A percentile compares a stretch with the other conserved stretches of the same genome.
These are phyloP conservation scores for Merops nubicus DNA, from an alignment of 2,113 vertebrate genomes.

Conservation along the genomic window DNA sequence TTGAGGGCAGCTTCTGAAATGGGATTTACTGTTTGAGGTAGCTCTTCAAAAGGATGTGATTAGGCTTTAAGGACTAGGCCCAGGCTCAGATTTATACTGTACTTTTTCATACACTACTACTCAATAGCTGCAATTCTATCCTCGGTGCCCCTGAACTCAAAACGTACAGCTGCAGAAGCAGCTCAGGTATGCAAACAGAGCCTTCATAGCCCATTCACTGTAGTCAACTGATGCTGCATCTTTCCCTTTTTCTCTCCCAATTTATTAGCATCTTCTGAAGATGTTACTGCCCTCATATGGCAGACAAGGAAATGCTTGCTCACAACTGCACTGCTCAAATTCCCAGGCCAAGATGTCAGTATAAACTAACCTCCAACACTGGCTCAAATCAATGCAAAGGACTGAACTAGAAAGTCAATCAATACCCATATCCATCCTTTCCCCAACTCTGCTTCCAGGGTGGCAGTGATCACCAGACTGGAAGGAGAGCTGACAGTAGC, in stretches of 20 bases:
- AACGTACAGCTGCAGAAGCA: not conserved
- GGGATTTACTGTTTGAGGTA: not conserved
- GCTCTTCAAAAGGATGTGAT: not conserved
- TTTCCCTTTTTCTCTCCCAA: not conserved
- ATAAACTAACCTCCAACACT: not conserved
- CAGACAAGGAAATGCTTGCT: not conserved
- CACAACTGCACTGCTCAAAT: not conserved
- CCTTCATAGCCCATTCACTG: not conserved
- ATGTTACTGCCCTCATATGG: not conserved
- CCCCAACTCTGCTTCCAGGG: not conserved
- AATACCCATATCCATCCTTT: not conserved
- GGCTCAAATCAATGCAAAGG: not conserved
- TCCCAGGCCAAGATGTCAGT: not conserved
- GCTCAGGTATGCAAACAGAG: not conserved
- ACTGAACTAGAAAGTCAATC: not conserved
- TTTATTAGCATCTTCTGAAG: not conserved
- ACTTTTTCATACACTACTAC: not conserved
- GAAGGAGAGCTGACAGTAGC: not conserved
- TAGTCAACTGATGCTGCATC: not conserved
- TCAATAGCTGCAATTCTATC: not conserved
- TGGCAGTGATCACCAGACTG: not conserved
- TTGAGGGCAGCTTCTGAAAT: not conserved
- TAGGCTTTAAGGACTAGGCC: not conserved
- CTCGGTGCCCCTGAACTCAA: not conserved
- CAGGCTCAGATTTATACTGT: not conserved